Evolutionary conservation across 2,797 vertebrate genomes (phyloP).

Genomic region (Rhincodon typus): DNA sequence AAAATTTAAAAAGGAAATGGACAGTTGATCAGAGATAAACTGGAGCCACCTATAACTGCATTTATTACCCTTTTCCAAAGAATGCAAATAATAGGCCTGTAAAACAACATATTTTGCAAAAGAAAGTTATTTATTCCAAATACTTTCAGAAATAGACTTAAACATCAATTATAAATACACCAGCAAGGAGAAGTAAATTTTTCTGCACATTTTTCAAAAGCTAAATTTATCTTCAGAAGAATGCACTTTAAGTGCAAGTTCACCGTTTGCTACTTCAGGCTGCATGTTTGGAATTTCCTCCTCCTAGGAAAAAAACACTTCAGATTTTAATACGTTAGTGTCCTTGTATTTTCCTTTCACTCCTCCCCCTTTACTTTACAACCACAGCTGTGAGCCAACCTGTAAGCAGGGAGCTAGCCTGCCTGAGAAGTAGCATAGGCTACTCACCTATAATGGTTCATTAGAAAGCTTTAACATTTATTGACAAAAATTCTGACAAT

Average conservation of each 20-base stretch:
- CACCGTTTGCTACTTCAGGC: slow-evolving; percentile 49
- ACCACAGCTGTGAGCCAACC: background rate
- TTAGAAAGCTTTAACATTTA: background rate
- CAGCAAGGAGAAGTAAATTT: slow-evolving; percentile 40
- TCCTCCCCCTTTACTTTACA: background rate
- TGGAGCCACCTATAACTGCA: background rate
- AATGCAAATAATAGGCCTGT: background rate
- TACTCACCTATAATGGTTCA: background rate
- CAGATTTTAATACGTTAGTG: background rate
- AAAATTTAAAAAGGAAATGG: background rate
- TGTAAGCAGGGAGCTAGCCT: background rate
- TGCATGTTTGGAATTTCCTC: slow-evolving; percentile 46
- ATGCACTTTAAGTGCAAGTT: slow-evolving; percentile 50
- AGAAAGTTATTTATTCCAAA: background rate
- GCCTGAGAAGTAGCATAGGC: no score
- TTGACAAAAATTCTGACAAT: background rate
- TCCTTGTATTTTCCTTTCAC: background rate
- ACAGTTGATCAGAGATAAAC: background rate
- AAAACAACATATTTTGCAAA: slow-evolving; percentile 44
- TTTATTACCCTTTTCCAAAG: background rate
- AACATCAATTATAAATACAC: slow-evolving; percentile 42
- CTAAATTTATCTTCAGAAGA: slow-evolving; percentile 50
- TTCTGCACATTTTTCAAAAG: slow-evolving; percentile 51
- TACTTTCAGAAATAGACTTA: background rate
- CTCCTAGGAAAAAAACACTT: slow-evolving; percentile 44